A percentile compares a stretch with the other conserved stretches of the same genome.
These are phyloP conservation scores for Adineta ricciae DNA, from an alignment of 2,888 invertebrate species.

Conservation along the genomic window DNA sequence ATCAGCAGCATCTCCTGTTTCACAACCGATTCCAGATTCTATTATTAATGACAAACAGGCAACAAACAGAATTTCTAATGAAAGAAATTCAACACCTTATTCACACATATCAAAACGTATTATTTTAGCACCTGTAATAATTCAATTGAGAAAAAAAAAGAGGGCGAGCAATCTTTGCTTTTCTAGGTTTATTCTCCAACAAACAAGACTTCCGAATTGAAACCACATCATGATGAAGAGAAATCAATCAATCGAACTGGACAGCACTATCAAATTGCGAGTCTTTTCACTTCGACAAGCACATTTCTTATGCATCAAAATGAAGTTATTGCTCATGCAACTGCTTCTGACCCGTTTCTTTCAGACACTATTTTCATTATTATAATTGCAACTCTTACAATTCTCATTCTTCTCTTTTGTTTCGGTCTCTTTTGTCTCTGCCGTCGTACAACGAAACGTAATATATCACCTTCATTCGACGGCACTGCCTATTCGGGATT, in stretches of 20 bases:
- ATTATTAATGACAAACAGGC: not conserved
- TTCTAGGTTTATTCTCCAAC: not conserved
- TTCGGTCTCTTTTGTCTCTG: not conserved
- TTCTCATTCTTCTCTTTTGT: not conserved
- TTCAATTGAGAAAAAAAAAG: not conserved
- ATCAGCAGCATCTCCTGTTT: not conserved
- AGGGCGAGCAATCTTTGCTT: not conserved
- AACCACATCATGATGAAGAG: not conserved
- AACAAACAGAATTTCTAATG: not conserved
- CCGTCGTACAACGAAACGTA: not conserved
- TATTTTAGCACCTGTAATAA: not conserved
- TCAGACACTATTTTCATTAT: constrained; percentile 9
- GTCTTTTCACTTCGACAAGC: not conserved
- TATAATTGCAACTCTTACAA: not conserved
- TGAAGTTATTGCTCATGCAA: not conserved
- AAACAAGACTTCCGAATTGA: not conserved
- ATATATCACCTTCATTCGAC: not conserved
- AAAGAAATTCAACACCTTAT: not conserved
- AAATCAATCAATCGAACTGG: not conserved
- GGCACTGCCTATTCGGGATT: not conserved
- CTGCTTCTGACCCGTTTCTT: not conserved
- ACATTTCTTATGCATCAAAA: constrained; percentile 13
- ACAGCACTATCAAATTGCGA: not conserved
- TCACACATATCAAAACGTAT: not conserved
- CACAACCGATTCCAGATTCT: not conserved